phyloP scores from a whole-genome alignment of 2,888 invertebrate species.

The Rhamnusium bicolor region DNA sequence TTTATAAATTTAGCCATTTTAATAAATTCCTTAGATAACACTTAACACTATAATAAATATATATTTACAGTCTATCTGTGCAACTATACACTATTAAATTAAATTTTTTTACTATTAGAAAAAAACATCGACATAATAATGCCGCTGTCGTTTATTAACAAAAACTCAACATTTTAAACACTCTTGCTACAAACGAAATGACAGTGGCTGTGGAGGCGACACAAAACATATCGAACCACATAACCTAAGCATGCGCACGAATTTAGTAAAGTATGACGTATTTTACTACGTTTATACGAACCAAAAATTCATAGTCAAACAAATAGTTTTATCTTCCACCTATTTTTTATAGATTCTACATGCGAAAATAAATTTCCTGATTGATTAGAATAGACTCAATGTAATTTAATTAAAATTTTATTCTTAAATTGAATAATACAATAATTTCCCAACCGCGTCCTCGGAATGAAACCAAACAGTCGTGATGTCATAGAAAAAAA shows the following conservation, averaged over 20 bases:
- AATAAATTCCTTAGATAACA: not conserved
- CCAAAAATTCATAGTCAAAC: too few relatives aligned
- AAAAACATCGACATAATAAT: slow-evolving; percentile 24
- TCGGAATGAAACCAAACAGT: too few relatives aligned
- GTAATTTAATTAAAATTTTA: too few relatives aligned
- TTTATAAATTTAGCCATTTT: slow-evolving; percentile 28
- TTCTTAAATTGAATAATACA: too few relatives aligned
- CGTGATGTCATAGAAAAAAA: too few relatives aligned
- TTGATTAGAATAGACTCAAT: too few relatives aligned
- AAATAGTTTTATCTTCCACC: too few relatives aligned
- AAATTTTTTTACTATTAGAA: slow-evolving; percentile 9
- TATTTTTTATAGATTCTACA: too few relatives aligned
- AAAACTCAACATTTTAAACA: slow-evolving; percentile 1
- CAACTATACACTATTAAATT: slow-evolving; percentile 29
- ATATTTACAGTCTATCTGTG: not conserved
- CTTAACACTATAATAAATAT: slow-evolving; percentile 28
- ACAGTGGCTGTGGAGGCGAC: not conserved
- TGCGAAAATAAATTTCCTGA: too few relatives aligned
- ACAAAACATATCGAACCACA: not conserved
- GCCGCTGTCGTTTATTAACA: slow-evolving; percentile 14
- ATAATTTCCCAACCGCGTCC: too few relatives aligned
- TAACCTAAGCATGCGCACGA: not conserved
- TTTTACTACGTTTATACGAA: not conserved
- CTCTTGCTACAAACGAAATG: not conserved
- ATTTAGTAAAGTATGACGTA: not conserved